These are phyloP conservation scores for Apodemus speciosus DNA, from an alignment of 2,113 vertebrate species.

Conservation along the genomic window DNA sequence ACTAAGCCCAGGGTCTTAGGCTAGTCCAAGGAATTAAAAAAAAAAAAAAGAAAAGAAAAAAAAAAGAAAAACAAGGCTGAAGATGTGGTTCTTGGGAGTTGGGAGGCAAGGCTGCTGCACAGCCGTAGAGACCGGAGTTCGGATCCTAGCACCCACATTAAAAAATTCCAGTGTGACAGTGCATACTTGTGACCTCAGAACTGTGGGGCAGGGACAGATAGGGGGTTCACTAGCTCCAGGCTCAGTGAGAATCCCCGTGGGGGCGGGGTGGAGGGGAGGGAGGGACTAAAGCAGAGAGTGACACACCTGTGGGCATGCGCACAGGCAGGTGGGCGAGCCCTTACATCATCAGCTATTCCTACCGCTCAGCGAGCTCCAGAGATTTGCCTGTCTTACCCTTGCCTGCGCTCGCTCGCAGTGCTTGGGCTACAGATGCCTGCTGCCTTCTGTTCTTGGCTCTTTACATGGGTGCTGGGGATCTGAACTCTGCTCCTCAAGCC, in stretches of 20 bases:
- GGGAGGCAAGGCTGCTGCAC: not conserved
- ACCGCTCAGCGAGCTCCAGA: not conserved
- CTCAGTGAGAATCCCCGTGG: not conserved
- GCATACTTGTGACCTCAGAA: not conserved
- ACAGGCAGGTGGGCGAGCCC: too few species aligned
- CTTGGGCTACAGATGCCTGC: not conserved
- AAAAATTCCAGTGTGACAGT: not conserved
- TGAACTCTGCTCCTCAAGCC: not conserved
- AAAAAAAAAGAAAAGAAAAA: not conserved
- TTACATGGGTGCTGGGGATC: not conserved
- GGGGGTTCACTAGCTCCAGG: not conserved
- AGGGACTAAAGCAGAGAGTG: not conserved
- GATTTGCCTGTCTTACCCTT: not conserved
- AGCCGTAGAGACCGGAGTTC: not conserved
- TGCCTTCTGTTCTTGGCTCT: not conserved
- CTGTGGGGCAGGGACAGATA: not conserved
- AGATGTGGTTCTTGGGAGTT: too few species aligned
- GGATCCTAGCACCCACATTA: not conserved
- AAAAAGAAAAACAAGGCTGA: not conserved
- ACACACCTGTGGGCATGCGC: not conserved
- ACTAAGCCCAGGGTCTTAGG: conserved; percentile 34
- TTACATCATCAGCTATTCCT: not conserved
- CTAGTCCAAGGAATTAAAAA: not conserved
- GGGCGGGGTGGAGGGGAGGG: too few species aligned
- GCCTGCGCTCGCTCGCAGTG: not conserved